Conservation (phyloP, 2,888 invertebrate genomes). For the Lutraria lutraria region DNA sequence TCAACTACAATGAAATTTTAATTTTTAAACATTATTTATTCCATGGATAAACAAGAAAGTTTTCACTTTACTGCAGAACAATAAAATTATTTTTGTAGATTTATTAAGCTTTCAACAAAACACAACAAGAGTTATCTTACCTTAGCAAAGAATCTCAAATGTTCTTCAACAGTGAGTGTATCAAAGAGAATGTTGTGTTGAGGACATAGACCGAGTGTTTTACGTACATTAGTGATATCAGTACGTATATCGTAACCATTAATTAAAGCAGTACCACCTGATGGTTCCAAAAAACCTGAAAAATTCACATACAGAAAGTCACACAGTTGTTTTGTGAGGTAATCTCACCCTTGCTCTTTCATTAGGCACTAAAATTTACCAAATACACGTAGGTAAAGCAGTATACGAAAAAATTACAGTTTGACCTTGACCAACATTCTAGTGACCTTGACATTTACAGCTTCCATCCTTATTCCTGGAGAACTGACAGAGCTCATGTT, state of each 20-base stretch:
- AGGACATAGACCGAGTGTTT: conserved; percentile 93
- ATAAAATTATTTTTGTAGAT: background rate
- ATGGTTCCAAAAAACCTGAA: conserved; percentile 81
- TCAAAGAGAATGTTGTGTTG: conserved; percentile 94
- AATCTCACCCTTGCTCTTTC: too few species aligned
- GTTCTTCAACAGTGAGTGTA: conserved; percentile 93
- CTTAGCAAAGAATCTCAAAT: conserved; percentile 93
- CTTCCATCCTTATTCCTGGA: too few species aligned
- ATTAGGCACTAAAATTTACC: too few species aligned
- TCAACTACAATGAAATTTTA: too few species aligned
- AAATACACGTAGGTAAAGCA: too few species aligned
- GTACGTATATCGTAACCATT: conserved; percentile 91
- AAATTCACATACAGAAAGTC: background rate
- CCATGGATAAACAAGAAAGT: background rate
- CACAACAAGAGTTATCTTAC: conserved; percentile 83
- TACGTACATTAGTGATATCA: conserved; percentile 90
- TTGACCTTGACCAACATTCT: too few species aligned
- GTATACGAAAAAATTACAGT: too few species aligned
- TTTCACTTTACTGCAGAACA: background rate
- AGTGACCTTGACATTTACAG: too few species aligned
- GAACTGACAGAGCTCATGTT: too few species aligned
- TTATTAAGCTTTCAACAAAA: background rate
- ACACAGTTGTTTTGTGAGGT: too few species aligned
- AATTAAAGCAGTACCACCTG: conserved; percentile 90
- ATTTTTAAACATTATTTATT: background rate